Evolutionary conservation across 2,113 vertebrate genomes (phyloP), one percentile per base, ranked within the genome.

Genomic region (Herpailurus yagouaroundi): DNA sequence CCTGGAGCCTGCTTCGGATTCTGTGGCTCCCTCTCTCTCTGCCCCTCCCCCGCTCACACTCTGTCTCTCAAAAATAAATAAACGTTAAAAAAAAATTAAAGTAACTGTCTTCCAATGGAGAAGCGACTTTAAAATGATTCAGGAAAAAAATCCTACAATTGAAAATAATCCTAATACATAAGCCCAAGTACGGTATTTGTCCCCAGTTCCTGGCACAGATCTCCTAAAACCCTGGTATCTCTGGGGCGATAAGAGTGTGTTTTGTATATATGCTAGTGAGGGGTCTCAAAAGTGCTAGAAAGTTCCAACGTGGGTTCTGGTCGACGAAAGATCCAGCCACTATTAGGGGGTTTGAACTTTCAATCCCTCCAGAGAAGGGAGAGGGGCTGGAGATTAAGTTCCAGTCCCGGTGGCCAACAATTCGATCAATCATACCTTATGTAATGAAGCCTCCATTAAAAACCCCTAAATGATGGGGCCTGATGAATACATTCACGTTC

Each of bases 391-490:
- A 45, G 21, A 31, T 2, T 7, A 36, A 77, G 31, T 8, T 76
- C 19, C 9, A 0, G 21, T 25, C 4, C 33, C 48, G 50, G 6
- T 1, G 14, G 80, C 45, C 52, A 41, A 3, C 7, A 8, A 14
- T 38, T 2, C 12, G 2, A 23, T 33, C 63, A 19, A 6, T 23
- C 9, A 3, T 23, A 31, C 19, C 36, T 8, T 8, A 0, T 1
- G 33, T 29, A 4, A 19, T 1, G 27, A 45, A 66, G 18, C 15
- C 48, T 45, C 33, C 8, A 3, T 36, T 21, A 63, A 27, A 83
- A 55, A 14, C 38, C 33, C 63, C 25, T 11, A 19, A 66, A 4
- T 7, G 21, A 9, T 0, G 19, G 63, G 57, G 21, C 19, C 29
- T 77, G 88, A 63, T 3, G 18, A 64, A 31, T 7, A 4, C 6